Evolutionary conservation across 2,113 vertebrate species (phyloP), one percentile per base, ranked within the genome.

Genomic region (Sander lucioperca): DNA sequence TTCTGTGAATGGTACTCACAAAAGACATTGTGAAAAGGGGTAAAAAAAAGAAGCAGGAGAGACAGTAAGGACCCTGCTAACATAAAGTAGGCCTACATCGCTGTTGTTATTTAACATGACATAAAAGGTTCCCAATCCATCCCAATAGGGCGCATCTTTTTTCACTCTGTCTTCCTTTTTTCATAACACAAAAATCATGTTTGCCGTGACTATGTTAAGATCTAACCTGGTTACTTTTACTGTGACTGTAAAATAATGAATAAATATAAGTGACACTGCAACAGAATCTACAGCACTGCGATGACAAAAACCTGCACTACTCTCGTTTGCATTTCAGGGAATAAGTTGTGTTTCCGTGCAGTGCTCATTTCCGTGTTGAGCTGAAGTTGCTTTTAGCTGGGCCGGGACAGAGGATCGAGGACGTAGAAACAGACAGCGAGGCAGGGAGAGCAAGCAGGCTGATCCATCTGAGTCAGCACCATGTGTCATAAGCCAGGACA

Each of bases 391-490:
- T 87, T 86, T 87, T 67, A 64, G 53, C 16, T 13, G 63, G 48
- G 74, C 64, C 50, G 77, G 74, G 78, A 86, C 64, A 57, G 79
- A 73, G 43, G 65, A 72, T 23, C 13, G 47, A 79, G 84, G 86
- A 83, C 51, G 45, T 57, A 75, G 43, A 63, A 68, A 77, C 45
- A 83, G 61, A 87, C 68, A 72, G 73, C 4, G 33, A 83, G 58
- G 80, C 51, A 66, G 19, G 16, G 43, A 75, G 59, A 78, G 77
- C 69, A 73, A 59, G 83, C 62, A 67, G 43, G 76, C 74, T 45
- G 74, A 79, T 88, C 83, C 70, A 66, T 79, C 89, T 82, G 89
- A 92, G 74, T 93, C 92, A 94, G 86, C 91, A 85, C 75, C 67
- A 68, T 53, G 88, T 89, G 89, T 84, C 86, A 77, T 61, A 79